Evolutionary conservation across 2,113 vertebrate species (phyloP).

Genomic region (Entelurus aequoreus): DNA sequence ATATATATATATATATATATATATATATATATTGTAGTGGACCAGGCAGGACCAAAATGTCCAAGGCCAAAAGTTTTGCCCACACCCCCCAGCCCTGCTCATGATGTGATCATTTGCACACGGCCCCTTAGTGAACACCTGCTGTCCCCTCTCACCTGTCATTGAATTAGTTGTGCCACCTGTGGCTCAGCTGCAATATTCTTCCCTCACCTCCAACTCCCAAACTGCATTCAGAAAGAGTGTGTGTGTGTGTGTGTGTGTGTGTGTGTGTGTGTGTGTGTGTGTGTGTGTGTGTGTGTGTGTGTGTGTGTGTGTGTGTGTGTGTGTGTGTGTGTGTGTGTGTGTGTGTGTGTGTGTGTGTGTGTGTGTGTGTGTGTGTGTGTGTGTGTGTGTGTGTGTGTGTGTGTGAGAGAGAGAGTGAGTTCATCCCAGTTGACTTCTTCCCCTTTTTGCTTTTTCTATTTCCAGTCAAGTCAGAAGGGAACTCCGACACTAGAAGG

Average conservation of each 20-base stretch:
- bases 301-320: neutral
- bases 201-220: neutral
- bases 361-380: neutral
- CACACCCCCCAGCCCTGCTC: too few relatives aligned
- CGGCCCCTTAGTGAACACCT: neutral
- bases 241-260: neutral
- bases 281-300: conserved; percentile 1
- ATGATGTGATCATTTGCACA: neutral
- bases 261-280: neutral
- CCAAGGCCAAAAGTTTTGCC: too few relatives aligned
- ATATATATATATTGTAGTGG: too few relatives aligned
- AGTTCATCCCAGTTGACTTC: conserved; percentile 23
- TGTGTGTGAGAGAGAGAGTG: too few relatives aligned
- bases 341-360: neutral
- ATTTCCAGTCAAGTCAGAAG: conserved; percentile 34
- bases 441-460: conserved; percentile 4
- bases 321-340: too few relatives aligned
- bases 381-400: too few relatives aligned
- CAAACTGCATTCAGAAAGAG: neutral
- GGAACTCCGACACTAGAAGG: conserved; percentile 39
- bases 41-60: too few relatives aligned
- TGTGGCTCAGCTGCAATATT: conserved; percentile 1
- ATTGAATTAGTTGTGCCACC: neutral
- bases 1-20: too few relatives aligned
- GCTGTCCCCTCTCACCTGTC: neutral